phyloP scores from a whole-genome alignment of 1,140 invertebrate species.

The Eumaeus atala region DNA sequence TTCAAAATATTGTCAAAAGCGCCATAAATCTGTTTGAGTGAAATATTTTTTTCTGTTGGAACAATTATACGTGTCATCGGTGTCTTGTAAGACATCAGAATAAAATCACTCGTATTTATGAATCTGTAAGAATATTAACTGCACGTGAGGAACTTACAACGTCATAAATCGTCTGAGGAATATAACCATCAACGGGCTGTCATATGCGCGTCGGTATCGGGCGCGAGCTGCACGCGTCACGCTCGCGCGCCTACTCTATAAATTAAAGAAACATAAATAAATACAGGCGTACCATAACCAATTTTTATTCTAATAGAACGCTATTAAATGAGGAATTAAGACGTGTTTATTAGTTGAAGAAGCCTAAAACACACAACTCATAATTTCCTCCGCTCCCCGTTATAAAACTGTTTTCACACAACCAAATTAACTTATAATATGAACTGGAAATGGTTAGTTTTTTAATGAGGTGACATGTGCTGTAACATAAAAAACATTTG shows the following conservation, averaged over 20 bases:
- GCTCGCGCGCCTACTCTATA: conserved; percentile 51
- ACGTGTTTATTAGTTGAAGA: conserved; percentile 66
- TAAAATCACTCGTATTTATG: conserved; percentile 72
- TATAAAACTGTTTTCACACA: conserved; percentile 8
- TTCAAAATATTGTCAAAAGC: no score
- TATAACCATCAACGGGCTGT: conserved; percentile 67
- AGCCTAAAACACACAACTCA: conserved; percentile 62
- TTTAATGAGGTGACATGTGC: conserved; percentile 4
- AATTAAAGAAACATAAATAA: conserved; percentile 67
- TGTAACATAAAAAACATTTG: not conserved
- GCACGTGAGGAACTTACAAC: conserved; percentile 64
- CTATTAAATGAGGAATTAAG: conserved; percentile 69
- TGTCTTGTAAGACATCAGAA: conserved; percentile 69
- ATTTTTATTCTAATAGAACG: conserved; percentile 70
- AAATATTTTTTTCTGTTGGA: conserved; percentile 53
- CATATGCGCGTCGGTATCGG: conserved; percentile 53
- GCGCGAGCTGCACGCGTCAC: conserved; percentile 31
- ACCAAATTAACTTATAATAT: not conserved
- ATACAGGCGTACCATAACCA: conserved; percentile 68
- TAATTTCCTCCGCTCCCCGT: conserved; percentile 49
- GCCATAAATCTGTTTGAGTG: conserved; percentile 34
- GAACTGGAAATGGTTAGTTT: conserved; percentile 7
- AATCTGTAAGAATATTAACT: conserved; percentile 63
- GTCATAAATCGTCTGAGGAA: conserved; percentile 72
- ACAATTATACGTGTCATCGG: conserved; percentile 64